Percentiles rank a stretch among this genome's conserved stretches.
phyloP scores from a whole-genome alignment of 2,888 invertebrate species.

The Sipha maydis region DNA sequence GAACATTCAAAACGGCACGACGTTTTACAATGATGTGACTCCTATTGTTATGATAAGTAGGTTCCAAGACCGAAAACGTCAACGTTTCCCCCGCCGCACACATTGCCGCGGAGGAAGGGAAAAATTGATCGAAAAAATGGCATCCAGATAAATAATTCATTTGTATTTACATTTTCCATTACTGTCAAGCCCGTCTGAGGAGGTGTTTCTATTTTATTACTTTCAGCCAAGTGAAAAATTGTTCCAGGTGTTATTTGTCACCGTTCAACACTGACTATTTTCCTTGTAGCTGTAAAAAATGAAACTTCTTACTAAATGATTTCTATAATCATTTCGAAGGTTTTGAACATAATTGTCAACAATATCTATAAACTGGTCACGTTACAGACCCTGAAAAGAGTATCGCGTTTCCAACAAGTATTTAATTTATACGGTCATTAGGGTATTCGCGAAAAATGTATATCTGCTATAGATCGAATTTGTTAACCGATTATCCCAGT shows the following conservation, averaged over 20 bases:
- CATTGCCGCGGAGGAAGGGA: background rate
- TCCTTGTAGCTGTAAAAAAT: background rate
- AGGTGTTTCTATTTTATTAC: conserved; percentile 49
- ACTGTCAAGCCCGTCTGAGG: conserved; percentile 25
- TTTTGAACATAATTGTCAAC: background rate
- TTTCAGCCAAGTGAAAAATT: conserved; percentile 41
- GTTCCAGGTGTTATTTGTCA: conserved; percentile 40
- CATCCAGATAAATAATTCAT: conserved; percentile 52
- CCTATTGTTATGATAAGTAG: conserved; percentile 38
- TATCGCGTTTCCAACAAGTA: too few relatives aligned
- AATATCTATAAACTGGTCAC: background rate
- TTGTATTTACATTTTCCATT: conserved; percentile 50
- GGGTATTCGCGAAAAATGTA: too few relatives aligned
- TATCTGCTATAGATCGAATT: too few relatives aligned
- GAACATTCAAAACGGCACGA: conserved; percentile 20
- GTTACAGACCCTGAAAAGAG: background rate
- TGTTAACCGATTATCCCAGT: too few relatives aligned
- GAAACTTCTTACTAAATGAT: background rate
- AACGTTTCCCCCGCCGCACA: background rate
- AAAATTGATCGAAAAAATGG: conserved; percentile 36
- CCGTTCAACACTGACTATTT: conserved; percentile 26
- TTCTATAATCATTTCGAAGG: background rate
- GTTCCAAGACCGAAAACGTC: background rate
- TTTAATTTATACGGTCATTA: too few relatives aligned
- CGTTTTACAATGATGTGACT: conserved; percentile 23